Base-by-base conservation (phyloP, 2,888 invertebrate species). In the Diarsia rubi region DNA sequence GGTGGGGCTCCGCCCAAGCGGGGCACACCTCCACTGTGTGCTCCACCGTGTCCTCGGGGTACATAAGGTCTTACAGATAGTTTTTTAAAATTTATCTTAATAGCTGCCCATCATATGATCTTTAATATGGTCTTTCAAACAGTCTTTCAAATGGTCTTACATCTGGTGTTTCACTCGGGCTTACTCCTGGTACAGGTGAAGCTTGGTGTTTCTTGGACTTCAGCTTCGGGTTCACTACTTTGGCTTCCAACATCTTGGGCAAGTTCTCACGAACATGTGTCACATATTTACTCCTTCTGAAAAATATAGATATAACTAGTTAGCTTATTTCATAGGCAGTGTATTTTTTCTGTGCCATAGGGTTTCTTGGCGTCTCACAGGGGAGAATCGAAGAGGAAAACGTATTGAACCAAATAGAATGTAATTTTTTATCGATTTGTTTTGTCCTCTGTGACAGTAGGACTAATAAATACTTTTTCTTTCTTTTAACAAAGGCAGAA, bases 261-360 rank as follows among this genome's bases (percentile, higher is more conserved):
- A 96, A 89, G 72, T 95, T 95, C 9, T 96, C 96, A n/a, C 91
- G 90, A 37, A 96, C 91, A 78, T 96, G 93, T 59, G 89, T 94
- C 9, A 96, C 91, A 69, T 96, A 96, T 88, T 93, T 95, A 78
- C 90, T 94, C 67, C 95, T 91, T 75, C 96, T 96, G 88, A 4
- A 88, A 89, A 72, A 19, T 16, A 78, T 12, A 60, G n/a, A 5
- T n/a, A 63, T 67, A 54, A 21, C 27, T 37, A n/a, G 19, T 42
- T 6, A 45, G 42, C 4, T 6, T n/a, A 16, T 64, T 24, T 62
- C 11, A 47, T 45, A 37, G 16, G n/a, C 11, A 66, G 11, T 19
- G n/a, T 37, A 2, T 31, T 49, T 66, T 44, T 16, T 6, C 0
- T 14, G 14, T n/a, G 11, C 2, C 60, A 6, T 37, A 24, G n/a